phyloP scores from a whole-genome alignment of 2,797 vertebrate species.

The Odontamblyopus rebecca region DNA sequence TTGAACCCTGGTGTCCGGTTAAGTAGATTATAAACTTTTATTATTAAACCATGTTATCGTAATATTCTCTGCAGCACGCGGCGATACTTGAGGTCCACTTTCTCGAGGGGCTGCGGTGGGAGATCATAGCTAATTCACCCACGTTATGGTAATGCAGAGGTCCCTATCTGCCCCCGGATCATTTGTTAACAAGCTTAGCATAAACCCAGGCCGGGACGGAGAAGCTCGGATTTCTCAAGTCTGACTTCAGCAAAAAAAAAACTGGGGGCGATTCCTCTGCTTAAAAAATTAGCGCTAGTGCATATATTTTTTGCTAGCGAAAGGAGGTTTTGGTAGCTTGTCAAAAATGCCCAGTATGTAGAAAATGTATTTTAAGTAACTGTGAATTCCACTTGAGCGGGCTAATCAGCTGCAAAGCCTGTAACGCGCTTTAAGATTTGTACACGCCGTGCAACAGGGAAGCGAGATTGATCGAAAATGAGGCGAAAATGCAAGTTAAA shows the following conservation, averaged over 20 bases:
- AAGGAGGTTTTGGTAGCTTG: slow-evolving; percentile 74
- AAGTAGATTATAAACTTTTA: slow-evolving; percentile 99
- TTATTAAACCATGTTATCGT: slow-evolving; percentile 99
- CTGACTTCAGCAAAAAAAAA: slow-evolving; percentile 98
- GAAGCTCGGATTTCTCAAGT: slow-evolving; percentile 99
- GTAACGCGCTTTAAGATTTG: slow-evolving; percentile 68
- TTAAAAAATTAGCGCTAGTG: slow-evolving; percentile 83
- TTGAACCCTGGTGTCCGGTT: slow-evolving; percentile 87
- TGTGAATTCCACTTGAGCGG: slow-evolving; percentile 67
- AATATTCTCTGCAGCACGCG: slow-evolving; percentile 98
- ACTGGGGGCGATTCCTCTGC: slow-evolving; percentile 72
- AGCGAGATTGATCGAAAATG: slow-evolving; percentile 61
- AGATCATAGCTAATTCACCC: slow-evolving; percentile 99
- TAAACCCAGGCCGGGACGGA: slow-evolving; percentile 97
- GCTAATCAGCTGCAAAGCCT: slow-evolving; percentile 77
- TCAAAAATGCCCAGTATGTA: slow-evolving; percentile 73
- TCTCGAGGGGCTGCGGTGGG: slow-evolving; percentile 87
- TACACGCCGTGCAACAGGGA: slow-evolving; percentile 38
- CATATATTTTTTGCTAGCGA: slow-evolving; percentile 82
- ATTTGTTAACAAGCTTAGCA: slow-evolving; percentile 99
- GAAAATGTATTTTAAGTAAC: slow-evolving; percentile 61
- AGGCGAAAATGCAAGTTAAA: too few relatives aligned
- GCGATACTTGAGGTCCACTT: slow-evolving; percentile 94
- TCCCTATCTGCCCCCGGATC: slow-evolving; percentile 93
- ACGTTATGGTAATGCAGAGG: slow-evolving; percentile 97